Evolutionary conservation across 1,140 invertebrate genomes (phyloP), one percentile per base, ranked within the genome.

Genomic region (Pararge aegeria): DNA sequence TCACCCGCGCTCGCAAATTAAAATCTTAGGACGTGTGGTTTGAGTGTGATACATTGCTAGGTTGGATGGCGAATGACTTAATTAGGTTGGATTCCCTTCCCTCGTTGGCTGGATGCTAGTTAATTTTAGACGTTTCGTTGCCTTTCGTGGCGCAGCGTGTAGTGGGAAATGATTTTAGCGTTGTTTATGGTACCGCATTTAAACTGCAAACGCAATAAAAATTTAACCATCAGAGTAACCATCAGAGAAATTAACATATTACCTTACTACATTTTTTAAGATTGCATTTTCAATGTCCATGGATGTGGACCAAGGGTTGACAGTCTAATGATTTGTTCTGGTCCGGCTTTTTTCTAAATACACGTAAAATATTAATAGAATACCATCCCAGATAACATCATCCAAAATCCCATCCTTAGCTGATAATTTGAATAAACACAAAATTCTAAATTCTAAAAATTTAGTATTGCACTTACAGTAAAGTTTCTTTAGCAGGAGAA

Each of bases 11-110:
- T 68, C 65, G 69, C 69, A 78, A 86, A 83, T 86, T 83, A 83
- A 86, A 86, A 86, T 79, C 80, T 79, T 68, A 78, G 64, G 68
- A 75, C 53, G 70, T 70, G 76, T 71, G 68, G 66, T 73, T 69
- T 51, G 40, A 27, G 49, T 29, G 72, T 49, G 72, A 69, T 66
- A 77, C 65, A 77, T 54, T 55, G 74, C 50, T 60, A 44, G 42
- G 34, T 46, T 53, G 61, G 52, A 66, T 61, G 61, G 50, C 55
- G 51, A 61, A 68, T 51, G 53, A 55, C 65, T 62, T 64, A 74
- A 74, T 74, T 74, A 74, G 52, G 29, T 61, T 58, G 55, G 30
- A 37, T 56, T 56, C 54, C 24, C 42, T 44, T 20, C 29, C 46
- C 46, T 27, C 21, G 46, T 29, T 37, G 40, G 55, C 13, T 37